A percentile compares a stretch with the other conserved stretches of the same genome.
Conservation (phyloP, 1,140 invertebrate species). For the Schmidtea mediterranea region DNA sequence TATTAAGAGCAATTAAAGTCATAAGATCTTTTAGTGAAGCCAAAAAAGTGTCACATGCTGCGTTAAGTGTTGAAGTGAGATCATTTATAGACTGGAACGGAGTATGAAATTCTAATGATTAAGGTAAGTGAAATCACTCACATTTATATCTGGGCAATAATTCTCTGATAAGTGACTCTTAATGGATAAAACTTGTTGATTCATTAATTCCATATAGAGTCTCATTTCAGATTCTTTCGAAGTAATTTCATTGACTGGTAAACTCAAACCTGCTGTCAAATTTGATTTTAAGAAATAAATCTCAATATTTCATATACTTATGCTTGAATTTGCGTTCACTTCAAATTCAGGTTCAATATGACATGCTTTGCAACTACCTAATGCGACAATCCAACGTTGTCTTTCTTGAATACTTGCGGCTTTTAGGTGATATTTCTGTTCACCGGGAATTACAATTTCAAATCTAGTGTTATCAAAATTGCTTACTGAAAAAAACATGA, state of each 20-base stretch:
- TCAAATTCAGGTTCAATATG: constrained; percentile 1
- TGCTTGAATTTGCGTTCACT: constrained; percentile 7
- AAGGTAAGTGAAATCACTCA: constrained; percentile 13
- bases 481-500: constrained; percentile 32
- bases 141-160: constrained; percentile 34
- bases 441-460: constrained; percentile 48
- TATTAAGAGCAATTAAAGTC: no score
- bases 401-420: constrained; percentile 43
- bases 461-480: constrained; percentile 39
- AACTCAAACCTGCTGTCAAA: constrained; percentile 13
- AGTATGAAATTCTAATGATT: neutral
- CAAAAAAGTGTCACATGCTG: no score
- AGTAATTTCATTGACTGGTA: constrained; percentile 30
- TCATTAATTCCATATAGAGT: constrained; percentile 49
- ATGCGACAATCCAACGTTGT: constrained; percentile 48
- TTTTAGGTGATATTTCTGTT: constrained; percentile 49
- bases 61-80: no score
- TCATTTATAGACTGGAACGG: no score
- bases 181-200: constrained; percentile 52
- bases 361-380: constrained; percentile 50
- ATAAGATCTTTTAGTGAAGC: no score
- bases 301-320: neutral
- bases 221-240: constrained; percentile 48
- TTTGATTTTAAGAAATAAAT: neutral
- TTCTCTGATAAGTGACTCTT: constrained; percentile 36